phyloP scores from a whole-genome alignment of 2,888 invertebrate species.

The Ceraclea dissimilis region DNA sequence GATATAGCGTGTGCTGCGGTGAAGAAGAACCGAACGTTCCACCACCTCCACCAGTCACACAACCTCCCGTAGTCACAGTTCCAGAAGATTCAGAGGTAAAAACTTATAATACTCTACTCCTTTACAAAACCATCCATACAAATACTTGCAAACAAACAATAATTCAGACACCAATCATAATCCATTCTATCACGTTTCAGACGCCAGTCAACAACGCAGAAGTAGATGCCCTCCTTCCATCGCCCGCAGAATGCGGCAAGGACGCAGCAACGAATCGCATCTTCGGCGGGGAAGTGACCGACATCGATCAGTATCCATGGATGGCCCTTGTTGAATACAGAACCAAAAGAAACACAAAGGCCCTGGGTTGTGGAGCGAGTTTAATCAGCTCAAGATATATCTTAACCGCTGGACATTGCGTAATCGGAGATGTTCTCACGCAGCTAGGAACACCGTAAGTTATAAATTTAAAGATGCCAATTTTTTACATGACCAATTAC shows the following conservation, averaged over 20 bases:
- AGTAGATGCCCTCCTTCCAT: constrained; percentile 13
- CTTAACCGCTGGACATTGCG: constrained; percentile 50
- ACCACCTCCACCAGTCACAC: not conserved
- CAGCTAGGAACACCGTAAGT: constrained; percentile 40
- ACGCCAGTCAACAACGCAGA: not conserved
- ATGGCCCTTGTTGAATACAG: constrained; percentile 42
- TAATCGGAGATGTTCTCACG: constrained; percentile 35
- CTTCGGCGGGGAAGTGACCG: constrained; percentile 36
- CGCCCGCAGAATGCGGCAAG: constrained; percentile 14
- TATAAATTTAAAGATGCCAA: too few species aligned
- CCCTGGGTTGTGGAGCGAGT: constrained; percentile 43
- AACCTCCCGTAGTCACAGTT: not conserved
- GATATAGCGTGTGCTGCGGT: constrained; percentile 36
- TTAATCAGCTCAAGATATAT: constrained; percentile 48
- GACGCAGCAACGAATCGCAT: constrained; percentile 27
- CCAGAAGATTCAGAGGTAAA: not conserved
- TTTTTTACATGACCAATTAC: too few species aligned
- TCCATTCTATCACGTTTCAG: not conserved
- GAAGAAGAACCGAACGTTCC: not conserved
- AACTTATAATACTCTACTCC: not conserved
- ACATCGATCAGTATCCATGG: constrained; percentile 50
- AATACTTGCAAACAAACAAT: too few species aligned
- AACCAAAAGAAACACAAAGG: constrained; percentile 27
- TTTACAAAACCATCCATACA: not conserved
- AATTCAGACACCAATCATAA: too few species aligned